Percentiles rank a stretch among this genome's conserved stretches.
Conservation (phyloP, 2,113 vertebrate genomes). For the Salvelinus namaycush region DNA sequence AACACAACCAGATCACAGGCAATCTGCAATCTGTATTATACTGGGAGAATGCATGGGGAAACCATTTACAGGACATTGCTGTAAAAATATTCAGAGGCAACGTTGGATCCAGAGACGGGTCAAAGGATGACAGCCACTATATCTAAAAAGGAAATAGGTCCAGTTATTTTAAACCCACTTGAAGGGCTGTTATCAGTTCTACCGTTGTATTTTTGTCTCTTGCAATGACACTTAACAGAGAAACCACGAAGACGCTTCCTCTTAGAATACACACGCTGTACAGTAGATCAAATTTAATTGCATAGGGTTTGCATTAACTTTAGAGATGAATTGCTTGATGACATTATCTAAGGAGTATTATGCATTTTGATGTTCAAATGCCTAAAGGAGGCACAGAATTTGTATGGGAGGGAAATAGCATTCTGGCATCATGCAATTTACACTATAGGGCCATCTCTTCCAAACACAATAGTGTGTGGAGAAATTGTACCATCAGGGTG, state of each 20-base stretch:
- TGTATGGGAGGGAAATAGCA: constrained; percentile 55
- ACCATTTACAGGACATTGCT: constrained; percentile 40
- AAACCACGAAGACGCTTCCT: constrained; percentile 18
- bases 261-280: constrained; percentile 20
- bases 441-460: constrained; percentile 25
- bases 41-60: constrained; percentile 37
- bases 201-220: constrained; percentile 9
- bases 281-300: constrained; percentile 41
- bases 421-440: constrained; percentile 49
- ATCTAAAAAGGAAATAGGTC: neutral
- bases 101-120: constrained; percentile 6
- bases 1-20: constrained; percentile 75
- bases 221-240: constrained; percentile 7
- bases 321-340: constrained; percentile 51
- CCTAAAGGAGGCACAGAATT: constrained; percentile 43
- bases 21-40: constrained; percentile 40
- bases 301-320: constrained; percentile 41
- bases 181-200: constrained; percentile 24
- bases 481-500: neutral
- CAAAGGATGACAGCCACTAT: neutral
- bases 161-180: constrained; percentile 16
- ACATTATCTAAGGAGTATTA: constrained; percentile 46
- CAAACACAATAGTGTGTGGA: neutral
- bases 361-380: constrained; percentile 51
- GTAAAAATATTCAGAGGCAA: constrained; percentile 29